These are phyloP conservation scores for Syrmaticus mikado DNA, from an alignment of 2,113 vertebrate species.

Conservation along the genomic window DNA sequence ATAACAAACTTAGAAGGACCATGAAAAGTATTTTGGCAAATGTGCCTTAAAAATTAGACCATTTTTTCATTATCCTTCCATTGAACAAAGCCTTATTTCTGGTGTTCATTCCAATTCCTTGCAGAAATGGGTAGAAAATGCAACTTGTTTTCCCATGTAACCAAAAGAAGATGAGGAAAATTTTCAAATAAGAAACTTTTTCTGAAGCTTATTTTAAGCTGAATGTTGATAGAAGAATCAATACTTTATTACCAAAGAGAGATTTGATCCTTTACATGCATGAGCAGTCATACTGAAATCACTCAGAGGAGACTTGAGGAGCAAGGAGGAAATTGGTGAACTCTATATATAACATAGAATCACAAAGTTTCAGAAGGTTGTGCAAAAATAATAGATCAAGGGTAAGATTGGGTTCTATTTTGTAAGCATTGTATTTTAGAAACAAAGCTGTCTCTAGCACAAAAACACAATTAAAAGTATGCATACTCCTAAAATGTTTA, in stretches of 20 bases:
- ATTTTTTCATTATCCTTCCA: background rate
- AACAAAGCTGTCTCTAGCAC: background rate
- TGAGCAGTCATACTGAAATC: background rate
- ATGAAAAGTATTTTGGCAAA: background rate
- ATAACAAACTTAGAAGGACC: background rate
- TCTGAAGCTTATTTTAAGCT: background rate
- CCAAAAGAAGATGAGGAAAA: background rate
- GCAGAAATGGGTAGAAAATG: background rate
- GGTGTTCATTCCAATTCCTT: background rate
- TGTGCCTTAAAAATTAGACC: background rate
- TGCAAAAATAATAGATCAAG: background rate
- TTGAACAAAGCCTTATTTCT: background rate
- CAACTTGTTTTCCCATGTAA: background rate
- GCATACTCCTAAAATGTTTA: background rate
- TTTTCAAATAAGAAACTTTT: background rate
- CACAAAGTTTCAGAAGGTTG: background rate
- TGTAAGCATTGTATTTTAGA: background rate
- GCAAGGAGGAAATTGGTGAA: background rate
- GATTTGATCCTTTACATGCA: background rate
- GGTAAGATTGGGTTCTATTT: background rate
- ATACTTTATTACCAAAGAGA: background rate
- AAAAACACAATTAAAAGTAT: background rate
- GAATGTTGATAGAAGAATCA: background rate
- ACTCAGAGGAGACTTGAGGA: background rate
- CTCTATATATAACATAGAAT: rapidly evolving